These are phyloP conservation scores for Drosophila ezoana DNA, from an alignment of 2,888 invertebrate genomes.

Conservation along the genomic window DNA sequence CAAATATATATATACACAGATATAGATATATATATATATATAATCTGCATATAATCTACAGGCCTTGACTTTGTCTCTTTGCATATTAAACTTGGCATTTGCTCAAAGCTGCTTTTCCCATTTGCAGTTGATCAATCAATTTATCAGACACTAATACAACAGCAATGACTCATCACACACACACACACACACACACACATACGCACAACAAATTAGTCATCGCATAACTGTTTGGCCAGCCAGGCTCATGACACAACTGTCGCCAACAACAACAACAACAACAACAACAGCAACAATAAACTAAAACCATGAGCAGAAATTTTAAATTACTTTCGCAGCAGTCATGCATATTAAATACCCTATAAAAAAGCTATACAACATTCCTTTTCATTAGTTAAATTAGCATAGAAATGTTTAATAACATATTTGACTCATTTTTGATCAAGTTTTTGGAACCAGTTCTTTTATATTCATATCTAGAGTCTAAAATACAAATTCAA, in stretches of 20 bases:
- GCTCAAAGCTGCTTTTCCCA: slow-evolving; percentile 18
- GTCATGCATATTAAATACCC: slow-evolving; percentile 21
- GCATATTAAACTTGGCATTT: slow-evolving; percentile 21
- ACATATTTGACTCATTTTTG: neutral
- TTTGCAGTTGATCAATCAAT: slow-evolving; percentile 44
- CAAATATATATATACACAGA: neutral
- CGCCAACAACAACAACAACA: slow-evolving; percentile 20
- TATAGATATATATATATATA: slow-evolving; percentile 2
- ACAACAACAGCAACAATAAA: neutral
- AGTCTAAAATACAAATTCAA: too few relatives aligned
- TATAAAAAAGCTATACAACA: neutral
- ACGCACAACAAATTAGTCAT: slow-evolving; percentile 52
- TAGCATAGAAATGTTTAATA: neutral
- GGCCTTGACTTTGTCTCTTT: slow-evolving; percentile 46
- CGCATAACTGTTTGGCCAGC: slow-evolving; percentile 33
- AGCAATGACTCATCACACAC: slow-evolving; percentile 29
- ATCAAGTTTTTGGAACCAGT: slow-evolving; percentile 2
- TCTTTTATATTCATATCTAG: neutral
- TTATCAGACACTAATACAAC: slow-evolving; percentile 21
- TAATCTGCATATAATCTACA: neutral
- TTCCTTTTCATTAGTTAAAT: slow-evolving; percentile 3
- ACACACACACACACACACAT: slow-evolving; percentile 7
- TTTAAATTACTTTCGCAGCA: slow-evolving; percentile 23
- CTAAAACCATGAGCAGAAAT: slow-evolving; percentile 20
- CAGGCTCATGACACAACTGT: slow-evolving; percentile 39